phyloP scores from a whole-genome alignment of 2,113 vertebrate genomes.

The Phyllostomus hastatus region DNA sequence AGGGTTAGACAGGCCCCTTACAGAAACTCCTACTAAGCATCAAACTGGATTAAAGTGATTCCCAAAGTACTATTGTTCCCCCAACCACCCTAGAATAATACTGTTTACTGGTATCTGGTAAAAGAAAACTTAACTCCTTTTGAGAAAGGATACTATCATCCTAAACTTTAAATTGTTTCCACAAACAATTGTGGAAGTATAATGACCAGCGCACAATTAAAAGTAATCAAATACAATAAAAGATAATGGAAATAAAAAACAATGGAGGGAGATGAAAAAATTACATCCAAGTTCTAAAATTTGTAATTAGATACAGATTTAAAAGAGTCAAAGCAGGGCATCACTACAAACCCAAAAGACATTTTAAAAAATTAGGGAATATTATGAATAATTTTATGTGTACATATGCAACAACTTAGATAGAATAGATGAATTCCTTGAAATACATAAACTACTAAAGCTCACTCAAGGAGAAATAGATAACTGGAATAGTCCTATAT shows the following conservation, averaged over 20 bases:
- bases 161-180: background rate
- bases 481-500: background rate
- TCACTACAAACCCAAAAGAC: conserved; percentile 10
- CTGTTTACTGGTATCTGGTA: background rate
- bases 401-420: too few species aligned
- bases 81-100: background rate
- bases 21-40: background rate
- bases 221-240: conserved; percentile 7
- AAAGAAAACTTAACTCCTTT: conserved; percentile 19
- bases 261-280: background rate
- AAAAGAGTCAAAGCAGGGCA: background rate
- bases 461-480: background rate
- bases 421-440: background rate
- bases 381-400: too few species aligned
- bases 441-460: background rate
- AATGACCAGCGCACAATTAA: background rate
- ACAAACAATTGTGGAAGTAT: conserved; percentile 13
- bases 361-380: background rate
- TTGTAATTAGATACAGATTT: background rate
- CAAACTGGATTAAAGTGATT: background rate
- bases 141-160: background rate
- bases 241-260: background rate
- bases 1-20: background rate
- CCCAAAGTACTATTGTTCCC: background rate
- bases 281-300: background rate